A percentile compares a stretch with the other conserved stretches of the same genome.
Evolutionary conservation across 2,113 vertebrate genomes (phyloP).

Genomic region (Anhinga anhinga): DNA sequence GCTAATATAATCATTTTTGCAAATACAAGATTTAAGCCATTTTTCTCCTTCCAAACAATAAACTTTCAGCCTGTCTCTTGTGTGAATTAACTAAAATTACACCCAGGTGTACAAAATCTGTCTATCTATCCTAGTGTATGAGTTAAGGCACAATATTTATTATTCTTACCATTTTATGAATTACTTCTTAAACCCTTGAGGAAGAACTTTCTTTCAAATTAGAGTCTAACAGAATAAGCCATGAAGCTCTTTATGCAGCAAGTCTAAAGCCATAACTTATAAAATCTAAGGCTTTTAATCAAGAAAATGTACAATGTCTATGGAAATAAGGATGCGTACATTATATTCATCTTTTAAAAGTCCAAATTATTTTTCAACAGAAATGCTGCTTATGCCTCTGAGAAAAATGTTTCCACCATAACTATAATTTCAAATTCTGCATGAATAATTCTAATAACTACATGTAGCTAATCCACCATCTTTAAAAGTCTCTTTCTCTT

Average conservation of each 20-base stretch:
- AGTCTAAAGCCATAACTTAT: constrained; percentile 57
- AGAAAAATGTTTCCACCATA: constrained; percentile 35
- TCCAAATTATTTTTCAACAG: constrained; percentile 55
- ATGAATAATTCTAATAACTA: constrained; percentile 46
- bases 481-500: background rate
- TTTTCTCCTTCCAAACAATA: constrained; percentile 72
- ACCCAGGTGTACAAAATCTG: constrained; percentile 76
- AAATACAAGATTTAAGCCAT: constrained; percentile 73
- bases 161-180: constrained; percentile 80
- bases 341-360: constrained; percentile 11
- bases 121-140: constrained; percentile 67
- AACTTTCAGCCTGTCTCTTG: constrained; percentile 78
- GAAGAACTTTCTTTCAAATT: constrained; percentile 76
- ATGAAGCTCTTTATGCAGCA: constrained; percentile 53
- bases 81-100: constrained; percentile 81
- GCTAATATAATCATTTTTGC: constrained; percentile 79
- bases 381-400: constrained; percentile 2
- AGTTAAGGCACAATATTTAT: constrained; percentile 81
- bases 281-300: constrained; percentile 66
- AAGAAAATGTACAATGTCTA: constrained; percentile 43
- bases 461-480: constrained; percentile 12
- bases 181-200: constrained; percentile 80
- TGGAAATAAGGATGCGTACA: constrained; percentile 2
- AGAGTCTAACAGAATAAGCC: constrained; percentile 66
- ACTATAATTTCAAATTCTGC: constrained; percentile 33